A percentile compares a stretch with the other conserved stretches of the same genome.
Conservation (phyloP, 2,888 invertebrate species). For the Marronus borbonicus region DNA sequence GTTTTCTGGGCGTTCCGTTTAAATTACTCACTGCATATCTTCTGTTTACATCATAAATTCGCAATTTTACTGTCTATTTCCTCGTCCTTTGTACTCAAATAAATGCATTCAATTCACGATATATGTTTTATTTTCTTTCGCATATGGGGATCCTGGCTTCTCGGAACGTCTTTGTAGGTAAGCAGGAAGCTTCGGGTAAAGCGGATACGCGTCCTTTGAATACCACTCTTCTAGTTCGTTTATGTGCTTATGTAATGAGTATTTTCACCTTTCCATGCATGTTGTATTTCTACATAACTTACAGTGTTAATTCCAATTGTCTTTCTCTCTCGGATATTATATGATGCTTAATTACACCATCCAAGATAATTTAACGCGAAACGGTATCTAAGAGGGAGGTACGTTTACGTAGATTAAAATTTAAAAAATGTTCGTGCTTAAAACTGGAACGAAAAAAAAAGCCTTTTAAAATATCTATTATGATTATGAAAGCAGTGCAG, state of each 20-base stretch:
- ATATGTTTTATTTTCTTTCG: background rate
- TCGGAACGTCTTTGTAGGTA: conserved; percentile 39
- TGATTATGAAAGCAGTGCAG: background rate
- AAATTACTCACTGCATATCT: too few relatives aligned
- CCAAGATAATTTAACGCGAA: background rate
- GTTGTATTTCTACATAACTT: background rate
- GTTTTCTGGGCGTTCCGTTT: too few relatives aligned
- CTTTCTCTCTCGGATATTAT: background rate
- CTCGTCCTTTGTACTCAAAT: background rate
- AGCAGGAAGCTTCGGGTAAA: conserved; percentile 34
- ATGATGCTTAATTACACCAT: background rate
- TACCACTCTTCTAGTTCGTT: conserved; percentile 18
- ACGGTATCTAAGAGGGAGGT: background rate
- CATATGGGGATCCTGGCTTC: conserved; percentile 13
- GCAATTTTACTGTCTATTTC: too few relatives aligned
- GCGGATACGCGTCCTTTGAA: conserved; percentile 42
- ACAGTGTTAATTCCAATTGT: background rate
- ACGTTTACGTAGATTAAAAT: background rate
- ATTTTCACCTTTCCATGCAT: conserved; percentile 27
- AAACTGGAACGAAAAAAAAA: background rate
- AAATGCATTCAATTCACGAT: conserved; percentile 33
- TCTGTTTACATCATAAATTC: too few relatives aligned
- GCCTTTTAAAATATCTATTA: background rate
- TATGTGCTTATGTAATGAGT: conserved; percentile 29
- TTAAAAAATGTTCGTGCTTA: background rate